A percentile compares a stretch with the other conserved stretches of the same genome.
Evolutionary conservation across 2,113 vertebrate species (phyloP).

Genomic region (Psilopsiagon aurifrons): DNA sequence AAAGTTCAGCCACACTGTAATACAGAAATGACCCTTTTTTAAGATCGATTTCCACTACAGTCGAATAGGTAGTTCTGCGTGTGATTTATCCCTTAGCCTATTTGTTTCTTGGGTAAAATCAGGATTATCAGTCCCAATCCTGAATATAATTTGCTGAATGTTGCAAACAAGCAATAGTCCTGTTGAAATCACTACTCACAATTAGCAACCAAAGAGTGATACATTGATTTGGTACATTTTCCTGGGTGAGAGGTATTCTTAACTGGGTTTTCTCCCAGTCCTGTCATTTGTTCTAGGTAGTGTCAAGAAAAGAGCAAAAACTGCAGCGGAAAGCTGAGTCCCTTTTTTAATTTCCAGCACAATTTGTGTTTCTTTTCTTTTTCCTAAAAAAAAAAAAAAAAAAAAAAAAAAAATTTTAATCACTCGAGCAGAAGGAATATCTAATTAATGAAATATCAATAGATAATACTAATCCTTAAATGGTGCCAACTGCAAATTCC

Average conservation of each 20-base stretch:
- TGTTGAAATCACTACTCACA: background rate
- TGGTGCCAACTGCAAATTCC: slow-evolving; percentile 9
- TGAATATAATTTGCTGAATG: background rate
- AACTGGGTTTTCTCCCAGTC: background rate
- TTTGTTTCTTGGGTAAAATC: background rate
- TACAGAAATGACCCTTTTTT: background rate
- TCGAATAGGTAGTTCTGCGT: background rate
- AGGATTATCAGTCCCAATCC: background rate
- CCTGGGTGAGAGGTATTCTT: background rate
- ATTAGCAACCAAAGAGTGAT: background rate
- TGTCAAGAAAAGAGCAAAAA: background rate
- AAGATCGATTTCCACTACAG: background rate
- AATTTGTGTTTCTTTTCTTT: background rate
- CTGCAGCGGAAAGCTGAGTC: background rate
- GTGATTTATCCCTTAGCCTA: background rate
- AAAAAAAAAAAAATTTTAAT: background rate
- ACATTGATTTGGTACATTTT: background rate
- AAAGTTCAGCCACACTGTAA: background rate
- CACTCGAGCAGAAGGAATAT: background rate
- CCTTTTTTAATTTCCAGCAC: background rate
- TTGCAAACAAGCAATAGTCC: background rate
- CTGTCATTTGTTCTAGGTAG: background rate
- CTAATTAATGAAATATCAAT: background rate
- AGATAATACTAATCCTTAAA: background rate
- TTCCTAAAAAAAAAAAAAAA: background rate